These are phyloP conservation scores for Astur gentilis DNA, from an alignment of 2,113 vertebrate species.

Conservation along the genomic window DNA sequence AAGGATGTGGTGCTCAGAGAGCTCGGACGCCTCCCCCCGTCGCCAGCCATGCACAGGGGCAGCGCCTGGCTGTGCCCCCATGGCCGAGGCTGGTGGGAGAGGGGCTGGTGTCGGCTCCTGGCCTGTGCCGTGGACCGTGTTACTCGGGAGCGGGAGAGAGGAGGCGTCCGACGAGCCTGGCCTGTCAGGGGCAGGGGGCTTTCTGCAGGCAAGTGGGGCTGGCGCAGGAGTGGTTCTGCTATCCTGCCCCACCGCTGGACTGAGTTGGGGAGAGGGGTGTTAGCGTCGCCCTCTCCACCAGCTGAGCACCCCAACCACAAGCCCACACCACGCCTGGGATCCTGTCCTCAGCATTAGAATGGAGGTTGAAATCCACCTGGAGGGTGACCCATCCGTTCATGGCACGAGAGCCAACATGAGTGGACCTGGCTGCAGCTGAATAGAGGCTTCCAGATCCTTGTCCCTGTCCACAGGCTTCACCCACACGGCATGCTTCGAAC, in stretches of 20 bases:
- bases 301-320: accelerated
- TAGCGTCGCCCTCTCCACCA: accelerated
- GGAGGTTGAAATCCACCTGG: accelerated
- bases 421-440: background rate
- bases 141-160: background rate
- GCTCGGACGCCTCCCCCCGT: accelerated
- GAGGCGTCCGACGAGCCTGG: accelerated
- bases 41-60: accelerated
- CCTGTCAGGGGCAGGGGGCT: accelerated
- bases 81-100: background rate
- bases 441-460: background rate
- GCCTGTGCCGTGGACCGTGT: accelerated
- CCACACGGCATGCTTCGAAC: accelerated
- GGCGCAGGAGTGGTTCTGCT: background rate
- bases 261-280: background rate
- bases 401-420: accelerated
- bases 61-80: background rate
- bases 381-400: background rate
- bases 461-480: background rate
- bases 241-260: accelerated
- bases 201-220: no score
- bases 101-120: background rate
- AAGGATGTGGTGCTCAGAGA: accelerated
- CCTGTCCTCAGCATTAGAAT: background rate
- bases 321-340: accelerated